Evolutionary conservation across 2,797 vertebrate species (phyloP).

Genomic region (Setipinna tenuifilis): DNA sequence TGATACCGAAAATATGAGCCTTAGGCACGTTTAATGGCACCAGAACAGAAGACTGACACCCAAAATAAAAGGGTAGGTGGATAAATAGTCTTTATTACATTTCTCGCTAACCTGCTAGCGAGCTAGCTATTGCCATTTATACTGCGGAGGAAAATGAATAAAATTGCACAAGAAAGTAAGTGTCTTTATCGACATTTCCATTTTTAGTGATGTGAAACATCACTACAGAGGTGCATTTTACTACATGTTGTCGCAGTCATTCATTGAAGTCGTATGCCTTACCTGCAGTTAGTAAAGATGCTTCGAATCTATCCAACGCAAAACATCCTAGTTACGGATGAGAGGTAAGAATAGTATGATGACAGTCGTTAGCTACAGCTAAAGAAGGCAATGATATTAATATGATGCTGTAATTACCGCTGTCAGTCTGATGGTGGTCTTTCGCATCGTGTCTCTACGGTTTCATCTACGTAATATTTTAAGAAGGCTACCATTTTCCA

Average conservation of each 20-base stretch:
- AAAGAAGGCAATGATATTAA: background rate
- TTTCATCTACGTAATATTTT: background rate
- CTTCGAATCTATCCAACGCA: slow-evolving; percentile 55
- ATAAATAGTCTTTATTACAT: slow-evolving; percentile 58
- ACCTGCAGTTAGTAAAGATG: slow-evolving; percentile 64
- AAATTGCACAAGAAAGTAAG: slow-evolving; percentile 43
- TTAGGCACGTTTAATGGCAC: slow-evolving; percentile 55
- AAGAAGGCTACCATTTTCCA: slow-evolving; percentile 13
- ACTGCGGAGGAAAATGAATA: slow-evolving; percentile 48
- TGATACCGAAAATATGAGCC: slow-evolving; percentile 59
- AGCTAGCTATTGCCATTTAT: slow-evolving; percentile 57
- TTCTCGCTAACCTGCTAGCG: slow-evolving; percentile 59
- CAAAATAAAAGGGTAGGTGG: slow-evolving; percentile 72
- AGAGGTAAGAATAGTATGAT: slow-evolving; percentile 42
- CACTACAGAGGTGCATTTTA: background rate
- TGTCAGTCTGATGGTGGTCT: background rate
- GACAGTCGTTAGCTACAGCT: slow-evolving; percentile 14
- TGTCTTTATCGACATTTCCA: background rate
- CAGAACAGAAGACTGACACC: slow-evolving; percentile 68
- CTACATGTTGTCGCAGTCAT: slow-evolving; percentile 26
- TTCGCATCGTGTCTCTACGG: background rate
- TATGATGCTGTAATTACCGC: slow-evolving; percentile 3
- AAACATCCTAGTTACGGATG: slow-evolving; percentile 52
- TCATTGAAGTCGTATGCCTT: slow-evolving; percentile 47
- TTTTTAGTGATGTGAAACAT: background rate